Evolutionary conservation across 2,113 vertebrate genomes (phyloP).

Genomic region (Chrysochloris asiatica): DNA sequence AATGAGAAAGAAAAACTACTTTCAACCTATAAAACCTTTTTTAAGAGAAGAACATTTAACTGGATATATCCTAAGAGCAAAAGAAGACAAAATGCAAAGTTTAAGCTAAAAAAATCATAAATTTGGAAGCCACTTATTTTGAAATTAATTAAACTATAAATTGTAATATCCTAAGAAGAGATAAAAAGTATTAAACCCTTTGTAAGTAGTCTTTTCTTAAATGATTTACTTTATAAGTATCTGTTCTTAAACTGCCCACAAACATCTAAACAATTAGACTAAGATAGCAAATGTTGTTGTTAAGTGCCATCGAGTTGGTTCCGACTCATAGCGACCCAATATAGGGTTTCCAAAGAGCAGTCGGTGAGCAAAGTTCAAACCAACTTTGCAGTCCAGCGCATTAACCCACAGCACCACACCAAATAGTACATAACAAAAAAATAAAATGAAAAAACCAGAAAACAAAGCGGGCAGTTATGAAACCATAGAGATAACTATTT

Average conservation of each 20-base stretch:
- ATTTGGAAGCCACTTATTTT: conserved; percentile 37
- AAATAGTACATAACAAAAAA: background rate
- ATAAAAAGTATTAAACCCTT: conserved; percentile 15
- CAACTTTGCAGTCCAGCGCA: too few relatives aligned
- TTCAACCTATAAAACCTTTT: background rate
- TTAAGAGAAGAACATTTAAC: conserved; percentile 10
- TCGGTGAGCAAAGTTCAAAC: too few relatives aligned
- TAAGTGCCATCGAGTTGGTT: too few relatives aligned
- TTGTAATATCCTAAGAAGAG: too few relatives aligned
- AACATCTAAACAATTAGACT: conserved; percentile 17
- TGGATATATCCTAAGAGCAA: background rate
- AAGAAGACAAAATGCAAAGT: background rate
- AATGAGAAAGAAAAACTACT: background rate
- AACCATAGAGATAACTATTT: conserved; percentile 23
- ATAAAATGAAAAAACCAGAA: background rate
- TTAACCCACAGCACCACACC: too few relatives aligned
- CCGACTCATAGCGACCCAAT: too few relatives aligned
- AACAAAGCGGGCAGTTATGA: background rate
- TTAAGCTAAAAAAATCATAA: conserved; percentile 12
- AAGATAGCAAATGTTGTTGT: too few relatives aligned
- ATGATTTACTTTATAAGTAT: too few relatives aligned
- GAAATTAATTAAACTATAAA: conserved; percentile 35
- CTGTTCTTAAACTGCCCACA: background rate
- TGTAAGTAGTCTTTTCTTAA: background rate
- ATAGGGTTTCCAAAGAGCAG: too few relatives aligned